Evolutionary conservation across 2,888 invertebrate genomes (phyloP).

Genomic region (Zhuqinia jingwanae): DNA sequence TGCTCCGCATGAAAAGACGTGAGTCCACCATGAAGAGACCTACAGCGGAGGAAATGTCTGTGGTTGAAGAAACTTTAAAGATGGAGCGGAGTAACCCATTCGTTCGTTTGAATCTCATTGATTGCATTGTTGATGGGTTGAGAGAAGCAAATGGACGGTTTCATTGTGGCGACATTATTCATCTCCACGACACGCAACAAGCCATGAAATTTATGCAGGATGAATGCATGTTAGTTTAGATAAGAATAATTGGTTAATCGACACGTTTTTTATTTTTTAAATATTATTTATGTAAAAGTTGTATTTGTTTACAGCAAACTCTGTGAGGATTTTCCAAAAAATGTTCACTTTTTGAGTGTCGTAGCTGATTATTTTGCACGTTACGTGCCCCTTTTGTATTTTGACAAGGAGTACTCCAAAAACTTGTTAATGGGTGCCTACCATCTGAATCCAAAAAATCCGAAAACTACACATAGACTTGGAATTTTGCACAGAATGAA

Average conservation of each 20-base stretch:
- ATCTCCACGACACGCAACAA: slow-evolving; percentile 44
- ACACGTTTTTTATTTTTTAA: neutral
- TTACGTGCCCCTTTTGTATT: slow-evolving; percentile 67
- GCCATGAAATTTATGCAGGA: slow-evolving; percentile 63
- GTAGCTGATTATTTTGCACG: slow-evolving; percentile 75
- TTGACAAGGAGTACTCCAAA: slow-evolving; percentile 62
- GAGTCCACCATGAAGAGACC: slow-evolving; percentile 42
- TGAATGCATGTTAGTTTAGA: slow-evolving; percentile 58
- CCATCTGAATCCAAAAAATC: slow-evolving; percentile 69
- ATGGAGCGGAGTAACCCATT: slow-evolving; percentile 69
- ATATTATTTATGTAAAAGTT: neutral
- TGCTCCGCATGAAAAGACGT: slow-evolving; percentile 63
- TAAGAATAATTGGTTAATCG: too few species aligned
- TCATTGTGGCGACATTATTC: slow-evolving; percentile 59
- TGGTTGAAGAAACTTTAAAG: slow-evolving; percentile 45
- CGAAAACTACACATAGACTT: slow-evolving; percentile 73
- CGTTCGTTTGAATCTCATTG: slow-evolving; percentile 62
- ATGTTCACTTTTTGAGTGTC: slow-evolving; percentile 60
- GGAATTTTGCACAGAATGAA: slow-evolving; percentile 75
- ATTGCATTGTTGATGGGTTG: slow-evolving; percentile 72
- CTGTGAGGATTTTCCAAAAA: slow-evolving; percentile 63
- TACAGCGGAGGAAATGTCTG: slow-evolving; percentile 59
- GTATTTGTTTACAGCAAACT: slow-evolving; percentile 60
- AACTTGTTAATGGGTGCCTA: slow-evolving; percentile 63
- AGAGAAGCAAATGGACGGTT: slow-evolving; percentile 70